Percentiles rank a stretch among this genome's conserved stretches.
phyloP scores from a whole-genome alignment of 2,888 invertebrate species.

The Venusia cambrica region DNA sequence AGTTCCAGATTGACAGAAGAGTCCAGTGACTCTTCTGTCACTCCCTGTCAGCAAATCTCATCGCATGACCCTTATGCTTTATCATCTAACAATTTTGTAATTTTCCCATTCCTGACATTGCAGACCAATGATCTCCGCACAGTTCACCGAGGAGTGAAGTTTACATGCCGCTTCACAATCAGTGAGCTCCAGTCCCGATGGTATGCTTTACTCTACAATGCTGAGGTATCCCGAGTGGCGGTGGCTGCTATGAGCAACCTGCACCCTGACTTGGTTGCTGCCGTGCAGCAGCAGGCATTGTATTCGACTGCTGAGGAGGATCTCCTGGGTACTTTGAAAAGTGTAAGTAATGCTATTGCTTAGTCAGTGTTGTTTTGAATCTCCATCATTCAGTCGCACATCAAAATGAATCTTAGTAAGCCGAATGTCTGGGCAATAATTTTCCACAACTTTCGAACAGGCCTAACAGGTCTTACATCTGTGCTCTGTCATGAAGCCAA shows the following conservation, averaged over 20 bases:
- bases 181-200: conserved; percentile 97
- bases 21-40: too few relatives aligned
- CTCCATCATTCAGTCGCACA: too few relatives aligned
- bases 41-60: too few relatives aligned
- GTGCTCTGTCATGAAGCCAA: too few relatives aligned
- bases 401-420: too few relatives aligned
- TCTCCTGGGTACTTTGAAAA: conserved; percentile 89
- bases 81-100: not conserved
- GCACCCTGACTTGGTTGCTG: conserved; percentile 93
- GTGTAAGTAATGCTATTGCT: conserved; percentile 67
- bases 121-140: conserved; percentile 89
- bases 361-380: too few relatives aligned
- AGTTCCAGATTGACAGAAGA: too few relatives aligned
- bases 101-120: conserved; percentile 7
- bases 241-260: conserved; percentile 96
- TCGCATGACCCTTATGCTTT: too few relatives aligned
- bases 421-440: too few relatives aligned
- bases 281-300: conserved; percentile 92
- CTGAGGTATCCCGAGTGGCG: conserved; percentile 94
- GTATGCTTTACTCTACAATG: conserved; percentile 97
- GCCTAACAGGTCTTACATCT: too few relatives aligned
- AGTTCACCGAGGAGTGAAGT: conserved; percentile 95
- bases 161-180: conserved; percentile 96
- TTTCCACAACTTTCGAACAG: too few relatives aligned
- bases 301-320: conserved; percentile 96